Evolutionary conservation across 2,797 vertebrate species (phyloP).

Genomic region (Euthynnus affinis): DNA sequence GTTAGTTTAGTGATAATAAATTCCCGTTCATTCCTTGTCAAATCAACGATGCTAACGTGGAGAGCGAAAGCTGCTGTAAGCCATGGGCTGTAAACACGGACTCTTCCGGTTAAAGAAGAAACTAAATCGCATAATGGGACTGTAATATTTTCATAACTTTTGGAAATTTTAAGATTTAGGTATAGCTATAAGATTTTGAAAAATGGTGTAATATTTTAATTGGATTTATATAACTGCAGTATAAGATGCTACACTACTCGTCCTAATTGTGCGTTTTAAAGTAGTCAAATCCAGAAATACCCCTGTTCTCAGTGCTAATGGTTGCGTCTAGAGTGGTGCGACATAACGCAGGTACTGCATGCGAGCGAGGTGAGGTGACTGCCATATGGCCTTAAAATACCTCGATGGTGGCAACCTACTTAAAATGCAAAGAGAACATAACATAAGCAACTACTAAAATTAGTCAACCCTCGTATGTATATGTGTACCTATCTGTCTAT

Average conservation of each 20-base stretch:
- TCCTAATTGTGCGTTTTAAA: not conserved
- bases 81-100: constrained; percentile 83
- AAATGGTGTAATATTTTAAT: rapidly evolving
- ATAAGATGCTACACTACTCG: rapidly evolving
- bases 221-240: rapidly evolving
- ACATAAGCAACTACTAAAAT: not conserved
- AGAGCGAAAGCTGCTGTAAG: constrained; percentile 50
- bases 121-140: constrained; percentile 43
- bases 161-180: too few relatives aligned
- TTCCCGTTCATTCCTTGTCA: not conserved
- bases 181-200: rapidly evolving
- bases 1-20: not conserved
- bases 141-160: rapidly evolving
- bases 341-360: constrained; percentile 54
- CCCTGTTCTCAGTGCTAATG: constrained; percentile 46
- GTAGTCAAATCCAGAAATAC: not conserved
- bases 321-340: constrained; percentile 74
- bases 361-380: not conserved
- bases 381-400: constrained; percentile 1
- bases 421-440: not conserved
- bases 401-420: not conserved
- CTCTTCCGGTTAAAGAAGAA: constrained; percentile 77
- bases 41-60: constrained; percentile 50
- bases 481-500: not conserved
- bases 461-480: not conserved